Base-by-base conservation (phyloP, 1,140 invertebrate genomes). In the Cheumatopsyche charites region DNA sequence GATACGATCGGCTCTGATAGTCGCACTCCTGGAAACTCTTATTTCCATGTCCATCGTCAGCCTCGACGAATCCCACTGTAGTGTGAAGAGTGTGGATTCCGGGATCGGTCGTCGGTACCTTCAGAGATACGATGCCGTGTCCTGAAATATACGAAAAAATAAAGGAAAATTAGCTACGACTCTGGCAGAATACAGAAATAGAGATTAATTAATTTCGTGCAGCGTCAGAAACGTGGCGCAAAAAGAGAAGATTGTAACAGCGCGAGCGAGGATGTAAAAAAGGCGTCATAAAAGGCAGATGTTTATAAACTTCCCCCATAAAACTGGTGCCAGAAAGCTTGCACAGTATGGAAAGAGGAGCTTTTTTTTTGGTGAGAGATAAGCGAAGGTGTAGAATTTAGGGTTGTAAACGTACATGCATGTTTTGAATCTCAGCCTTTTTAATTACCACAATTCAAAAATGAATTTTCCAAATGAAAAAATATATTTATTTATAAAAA, bases 41-140 rank as follows among this genome's bases (percentile, higher is more conserved):
- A 15, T 62, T 52, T 0, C 1, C 26, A 5, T 41, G 2, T 67
- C 13, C 17, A 1, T 49, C 23, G 55, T 55, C 45, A 36, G 67
- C 63, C 7, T 71, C 74, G 29, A 79, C 77, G 74, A 87, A 88
- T 26, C 87, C 85, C 0, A 88, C 84, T 0, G 85, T 79, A 3
- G 87, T 87, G 75, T 88, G 87, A 4, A 89, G 82, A 0, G 85
- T 83, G 76, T 85, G 87, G 62, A 84, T 81, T 2, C 86, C 86
- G 1, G 83, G 80, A 0, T 81, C 78, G 4, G 86, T 86, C 1
- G 81, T 76, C 0, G 88, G 88, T 17, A 89, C 85, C 73, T 86
- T 82, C 17, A 89, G 78, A 0, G 86, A 84, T 42, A 89, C 83
- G 25, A 88, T 88, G 3, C 87, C 87, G 75, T 88, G 87, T 26